Percentiles rank a stretch among this genome's conserved stretches.
Conservation (phyloP, 2,888 invertebrate genomes). For the Teinopalpus imperialis region DNA sequence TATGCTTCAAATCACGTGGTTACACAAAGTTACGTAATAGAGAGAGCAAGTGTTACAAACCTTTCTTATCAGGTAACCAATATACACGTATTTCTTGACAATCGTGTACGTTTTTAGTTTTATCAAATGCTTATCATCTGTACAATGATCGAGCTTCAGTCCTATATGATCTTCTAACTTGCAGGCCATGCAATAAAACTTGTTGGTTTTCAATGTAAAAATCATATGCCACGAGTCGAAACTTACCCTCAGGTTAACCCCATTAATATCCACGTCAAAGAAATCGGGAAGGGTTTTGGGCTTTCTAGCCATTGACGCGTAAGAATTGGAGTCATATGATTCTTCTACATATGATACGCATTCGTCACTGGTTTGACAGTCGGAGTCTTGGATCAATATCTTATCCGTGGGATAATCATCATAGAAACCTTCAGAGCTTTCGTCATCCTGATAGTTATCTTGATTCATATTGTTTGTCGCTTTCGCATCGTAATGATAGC, state of each 20-base stretch:
- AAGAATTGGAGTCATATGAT: slow-evolving; percentile 31
- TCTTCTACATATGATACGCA: slow-evolving; percentile 6
- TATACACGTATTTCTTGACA: slow-evolving; percentile 29
- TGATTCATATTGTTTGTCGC: slow-evolving; percentile 23
- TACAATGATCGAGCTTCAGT: slow-evolving; percentile 34
- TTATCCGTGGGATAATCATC: background rate
- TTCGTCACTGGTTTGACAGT: slow-evolving; percentile 16
- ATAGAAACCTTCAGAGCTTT: slow-evolving; percentile 6
- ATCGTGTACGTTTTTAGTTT: slow-evolving; percentile 30
- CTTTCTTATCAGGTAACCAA: slow-evolving; percentile 34
- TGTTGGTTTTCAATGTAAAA: slow-evolving; percentile 26
- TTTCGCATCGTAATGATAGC: slow-evolving; percentile 28
- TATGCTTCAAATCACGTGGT: no score
- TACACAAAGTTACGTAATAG: no score
- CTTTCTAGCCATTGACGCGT: slow-evolving; percentile 41
- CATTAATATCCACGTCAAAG: slow-evolving; percentile 35
- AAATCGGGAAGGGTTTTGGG: slow-evolving; percentile 29
- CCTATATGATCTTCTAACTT: slow-evolving; percentile 23
- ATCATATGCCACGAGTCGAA: slow-evolving; percentile 47
- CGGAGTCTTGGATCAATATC: slow-evolving; percentile 1
- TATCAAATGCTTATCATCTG: slow-evolving; percentile 27
- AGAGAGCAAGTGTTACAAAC: no score
- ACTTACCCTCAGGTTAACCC: slow-evolving; percentile 33
- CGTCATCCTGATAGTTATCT: slow-evolving; percentile 9
- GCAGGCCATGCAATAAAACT: slow-evolving; percentile 45